Evolutionary conservation across 2,113 vertebrate genomes (phyloP), one percentile per base, ranked within the genome.

Genomic region (Xiphophorus couchianus): DNA sequence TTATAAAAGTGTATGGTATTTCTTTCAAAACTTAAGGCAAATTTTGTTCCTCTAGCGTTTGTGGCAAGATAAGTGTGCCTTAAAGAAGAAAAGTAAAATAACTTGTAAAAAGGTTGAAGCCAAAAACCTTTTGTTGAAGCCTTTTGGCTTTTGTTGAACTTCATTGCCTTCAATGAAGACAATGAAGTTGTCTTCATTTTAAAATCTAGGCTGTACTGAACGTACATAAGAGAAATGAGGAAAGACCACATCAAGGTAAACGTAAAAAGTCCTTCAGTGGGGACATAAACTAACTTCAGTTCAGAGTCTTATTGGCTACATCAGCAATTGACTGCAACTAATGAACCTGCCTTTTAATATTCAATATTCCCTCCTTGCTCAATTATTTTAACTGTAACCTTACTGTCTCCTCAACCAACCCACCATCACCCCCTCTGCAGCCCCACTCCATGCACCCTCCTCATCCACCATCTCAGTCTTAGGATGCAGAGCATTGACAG

Each of bases 401-500:
- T 71, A 76, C 73, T 70, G 79, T 81, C 83, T 76, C 27, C 79
- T 39, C 63, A 44, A 66, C 69, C 62, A 68, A 66, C 62, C 67
- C 76, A 25, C 35, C 67, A 31, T 60, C 51, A 54, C 29, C 64
- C 78, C 37, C 63, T 75, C 67, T 67, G 79, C 71, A 78, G 48
- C 88, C 82, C 84, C 72, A 71, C 65, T 48, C 84, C 80, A 71
- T 82, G 71, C 84, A 86, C 81, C 83, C 81, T 84, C 87, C 84
- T 83, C 85, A 85, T 90, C 89, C 86, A 88, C 81, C 85, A 78
- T 86, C 87, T 90, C 89, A 76, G 87, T 90, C 87, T 92, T 88
- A 93, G 90, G 89, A 94, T 96, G 90, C 89, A 88, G 89, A 88
- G 92, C 95, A 95, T 93, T 96, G 96, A 97, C 96, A 97, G 95